These are phyloP conservation scores for Engystomops pustulosus DNA, from an alignment of 2,113 vertebrate genomes.

Conservation along the genomic window DNA sequence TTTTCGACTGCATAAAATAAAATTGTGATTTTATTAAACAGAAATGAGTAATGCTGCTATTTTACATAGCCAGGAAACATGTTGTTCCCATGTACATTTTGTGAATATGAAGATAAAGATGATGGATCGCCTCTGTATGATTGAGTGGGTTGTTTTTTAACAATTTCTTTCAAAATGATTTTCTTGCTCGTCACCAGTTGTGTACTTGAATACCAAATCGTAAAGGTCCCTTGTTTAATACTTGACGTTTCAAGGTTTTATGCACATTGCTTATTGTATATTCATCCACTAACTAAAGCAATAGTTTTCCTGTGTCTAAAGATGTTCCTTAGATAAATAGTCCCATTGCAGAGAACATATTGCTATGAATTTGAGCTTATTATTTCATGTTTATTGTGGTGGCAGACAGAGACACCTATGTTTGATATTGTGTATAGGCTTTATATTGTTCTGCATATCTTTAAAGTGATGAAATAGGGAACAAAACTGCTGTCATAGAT, in stretches of 20 bases:
- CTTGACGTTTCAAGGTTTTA: neutral
- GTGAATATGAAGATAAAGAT: too few species aligned
- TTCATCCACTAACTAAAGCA: neutral
- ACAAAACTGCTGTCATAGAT: neutral
- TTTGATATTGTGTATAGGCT: neutral
- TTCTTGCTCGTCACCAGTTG: too few species aligned
- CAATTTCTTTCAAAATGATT: too few species aligned
- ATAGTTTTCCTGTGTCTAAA: neutral
- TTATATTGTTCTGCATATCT: conserved; percentile 9
- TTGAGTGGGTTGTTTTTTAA: too few species aligned
- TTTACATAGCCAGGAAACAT: neutral
- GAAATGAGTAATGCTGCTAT: neutral
- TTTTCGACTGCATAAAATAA: too few species aligned
- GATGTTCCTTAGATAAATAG: conserved; percentile 17
- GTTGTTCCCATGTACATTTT: neutral
- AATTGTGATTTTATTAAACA: too few species aligned
- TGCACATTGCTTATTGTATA: neutral
- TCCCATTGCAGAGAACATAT: neutral
- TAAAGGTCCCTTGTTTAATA: neutral
- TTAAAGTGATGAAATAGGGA: neutral
- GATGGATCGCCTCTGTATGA: too few species aligned
- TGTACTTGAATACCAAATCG: neutral
- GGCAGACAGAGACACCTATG: neutral
- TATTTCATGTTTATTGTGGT: neutral
- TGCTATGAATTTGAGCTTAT: neutral